Conservation (phyloP, 2,888 invertebrate species). For the Sceliomorpha sp. region DNA sequence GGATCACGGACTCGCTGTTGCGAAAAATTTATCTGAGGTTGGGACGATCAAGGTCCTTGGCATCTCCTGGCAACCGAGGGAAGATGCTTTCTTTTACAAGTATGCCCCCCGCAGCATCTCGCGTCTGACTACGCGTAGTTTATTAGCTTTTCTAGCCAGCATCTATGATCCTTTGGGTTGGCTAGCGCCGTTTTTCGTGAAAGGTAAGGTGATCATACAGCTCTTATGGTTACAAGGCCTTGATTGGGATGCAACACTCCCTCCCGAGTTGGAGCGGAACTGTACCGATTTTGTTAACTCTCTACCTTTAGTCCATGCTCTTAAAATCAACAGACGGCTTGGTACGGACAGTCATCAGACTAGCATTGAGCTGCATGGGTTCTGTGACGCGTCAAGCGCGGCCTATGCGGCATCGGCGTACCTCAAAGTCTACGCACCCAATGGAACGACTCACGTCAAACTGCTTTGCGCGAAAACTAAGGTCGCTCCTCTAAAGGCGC, state of each 20-base stretch:
- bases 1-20: too few relatives aligned
- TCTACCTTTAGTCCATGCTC: neutral
- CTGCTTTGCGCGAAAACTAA: slow-evolving; percentile 36
- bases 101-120: too few relatives aligned
- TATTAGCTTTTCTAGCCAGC: neutral
- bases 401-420: slow-evolving; percentile 47
- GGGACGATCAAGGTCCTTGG: too few relatives aligned
- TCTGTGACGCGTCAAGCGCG: slow-evolving; percentile 40
- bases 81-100: too few relatives aligned
- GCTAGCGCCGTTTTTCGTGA: neutral
- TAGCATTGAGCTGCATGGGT: slow-evolving; percentile 48
- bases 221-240: neutral
- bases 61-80: too few relatives aligned
- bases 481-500: slow-evolving; percentile 27
- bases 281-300: neutral
- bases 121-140: too few relatives aligned
- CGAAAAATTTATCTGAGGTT: too few relatives aligned
- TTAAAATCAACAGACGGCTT: slow-evolving; percentile 2
- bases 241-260: slow-evolving; percentile 15
- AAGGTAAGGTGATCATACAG: neutral
- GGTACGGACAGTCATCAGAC: too few relatives aligned
- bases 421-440: neutral
- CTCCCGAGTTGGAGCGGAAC: neutral
- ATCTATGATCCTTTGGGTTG: slow-evolving; percentile 9
- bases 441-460: neutral